Base-by-base conservation (phyloP, 2,797 vertebrate genomes). In the Peromyscus aztecus region DNA sequence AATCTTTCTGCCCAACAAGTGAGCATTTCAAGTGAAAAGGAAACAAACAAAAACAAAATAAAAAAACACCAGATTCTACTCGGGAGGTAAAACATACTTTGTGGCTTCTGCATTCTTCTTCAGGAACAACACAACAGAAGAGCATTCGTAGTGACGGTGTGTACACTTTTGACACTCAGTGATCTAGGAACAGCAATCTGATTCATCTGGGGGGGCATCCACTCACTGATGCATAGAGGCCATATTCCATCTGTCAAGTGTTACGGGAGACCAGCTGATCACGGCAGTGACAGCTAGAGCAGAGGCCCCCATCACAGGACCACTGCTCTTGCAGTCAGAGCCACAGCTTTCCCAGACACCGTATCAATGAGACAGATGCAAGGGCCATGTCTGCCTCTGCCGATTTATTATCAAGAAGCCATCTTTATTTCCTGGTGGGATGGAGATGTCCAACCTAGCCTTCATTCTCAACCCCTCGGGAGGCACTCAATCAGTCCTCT, bases 1-100 rank as follows among this genome's bases (percentile, higher is more conserved):
- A 40, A 80, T 77, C 31, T 92, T 85, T 93, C 55, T 92, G 61
- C 78, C 31, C 82, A 92, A 89, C 40, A 92, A 94, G 61, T 80
- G 76, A n/a, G 77, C 57, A 86, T 87, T 57, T 40, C 84, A 59
- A 94, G 86, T 91, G 49, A 85, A 91, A 94, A 76, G 55, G 43
- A 4, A 24, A 69, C n/a, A 6, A 24, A 69, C 52, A 89, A 55
- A 82, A 89, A 63, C 92, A 40, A 40, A 73, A 73, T 24, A 31
- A 81, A 84, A 89, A 85, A 63, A 86, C 63, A 52, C 84, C 46
- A 49, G 4, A 76, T 40, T 95, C 94, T 94, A 61, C n/a, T 90
- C 93, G 24, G 52, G 89, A 96, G 69, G 89, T 55, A 59, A 17
- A 46, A 43, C 40, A 83, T 52, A 75, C 49, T 93, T 29, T 4